A percentile compares a stretch with the other conserved stretches of the same genome.
Evolutionary conservation across 2,888 invertebrate genomes (phyloP).

Genomic region (Druceiella hillmani): DNA sequence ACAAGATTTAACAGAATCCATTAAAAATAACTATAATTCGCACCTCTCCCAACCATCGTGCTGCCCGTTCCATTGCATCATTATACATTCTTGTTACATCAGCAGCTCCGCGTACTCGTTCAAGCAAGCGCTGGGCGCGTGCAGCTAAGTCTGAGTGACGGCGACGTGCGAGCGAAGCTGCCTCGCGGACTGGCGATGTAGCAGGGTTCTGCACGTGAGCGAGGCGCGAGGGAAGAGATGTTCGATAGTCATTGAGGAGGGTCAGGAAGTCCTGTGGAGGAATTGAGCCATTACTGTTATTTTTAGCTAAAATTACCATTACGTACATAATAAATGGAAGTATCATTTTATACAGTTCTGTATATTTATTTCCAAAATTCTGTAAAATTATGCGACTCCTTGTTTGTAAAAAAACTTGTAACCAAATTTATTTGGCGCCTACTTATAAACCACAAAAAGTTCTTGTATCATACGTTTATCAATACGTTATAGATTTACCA

Average conservation of each 20-base stretch:
- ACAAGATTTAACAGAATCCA: background rate
- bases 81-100: slow-evolving; percentile 55
- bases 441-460: too few relatives aligned
- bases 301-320: too few relatives aligned
- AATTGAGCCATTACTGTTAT: too few relatives aligned
- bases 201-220: slow-evolving; percentile 68
- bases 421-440: too few relatives aligned
- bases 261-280: slow-evolving; percentile 71
- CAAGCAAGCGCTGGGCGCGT: slow-evolving; percentile 78
- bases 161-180: slow-evolving; percentile 71
- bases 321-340: too few relatives aligned
- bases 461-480: too few relatives aligned
- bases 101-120: slow-evolving; percentile 74
- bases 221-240: slow-evolving; percentile 74
- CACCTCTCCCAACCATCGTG: slow-evolving; percentile 71
- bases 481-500: too few relatives aligned
- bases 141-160: slow-evolving; percentile 78
- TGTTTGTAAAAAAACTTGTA: too few relatives aligned
- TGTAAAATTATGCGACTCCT: too few relatives aligned
- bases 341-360: too few relatives aligned
- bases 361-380: too few relatives aligned
- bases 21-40: slow-evolving; percentile 24
- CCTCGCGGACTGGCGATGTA: slow-evolving; percentile 70
- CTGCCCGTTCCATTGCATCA: slow-evolving; percentile 78
- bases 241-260: slow-evolving; percentile 82